Base-by-base conservation (phyloP, 2,888 invertebrate species). In the Beris morrisii region DNA sequence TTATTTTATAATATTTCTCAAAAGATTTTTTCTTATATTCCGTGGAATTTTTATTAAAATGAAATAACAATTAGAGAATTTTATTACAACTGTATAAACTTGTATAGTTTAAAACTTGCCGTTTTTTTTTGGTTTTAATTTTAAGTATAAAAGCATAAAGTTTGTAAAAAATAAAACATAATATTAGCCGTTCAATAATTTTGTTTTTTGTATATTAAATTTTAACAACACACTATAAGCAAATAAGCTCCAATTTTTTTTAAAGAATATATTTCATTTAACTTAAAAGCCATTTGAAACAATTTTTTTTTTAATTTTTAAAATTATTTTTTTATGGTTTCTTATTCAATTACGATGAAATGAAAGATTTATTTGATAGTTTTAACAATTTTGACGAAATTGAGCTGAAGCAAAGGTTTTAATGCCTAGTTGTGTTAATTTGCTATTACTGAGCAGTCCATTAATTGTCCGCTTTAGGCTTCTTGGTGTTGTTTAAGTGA, bases 181-280 rank as follows among this genome's bases (percentile, higher is more conserved):
- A 31, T 48, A 28, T 54, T 54, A 31, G 13, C 12, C 4, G 28
- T 52, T 31, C 6, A 31, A n/a, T 11, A 6, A 48, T 48, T 44
- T 48, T 52, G 1, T 22, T 52, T 52, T 52, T 52, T 52, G 15
- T 11, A n/a, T 28, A 52, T 12, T 28, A 22, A 50, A 53, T 53
- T 54, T 57, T 45, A 57, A 57, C 57, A 59, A 59, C 32, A 59
- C 48, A 46, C 31, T 31, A 28, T 59, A 56, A 48, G 58, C 58
- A 59, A 59, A 45, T 58, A 58, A 58, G 57, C 48, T 59, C 58
- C 58, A 15, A 30, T 48, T 59, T 6, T 30, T 46, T 30, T 11
- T n/a, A n/a, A 57, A 57, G 43, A 57, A 15, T 44, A 22, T 28
- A 44, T 56, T 32, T 57, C 12, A 28, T 57, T 31, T 7, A 54